Base-by-base conservation (phyloP, 2,888 invertebrate species). In the Griposia aprilina region DNA sequence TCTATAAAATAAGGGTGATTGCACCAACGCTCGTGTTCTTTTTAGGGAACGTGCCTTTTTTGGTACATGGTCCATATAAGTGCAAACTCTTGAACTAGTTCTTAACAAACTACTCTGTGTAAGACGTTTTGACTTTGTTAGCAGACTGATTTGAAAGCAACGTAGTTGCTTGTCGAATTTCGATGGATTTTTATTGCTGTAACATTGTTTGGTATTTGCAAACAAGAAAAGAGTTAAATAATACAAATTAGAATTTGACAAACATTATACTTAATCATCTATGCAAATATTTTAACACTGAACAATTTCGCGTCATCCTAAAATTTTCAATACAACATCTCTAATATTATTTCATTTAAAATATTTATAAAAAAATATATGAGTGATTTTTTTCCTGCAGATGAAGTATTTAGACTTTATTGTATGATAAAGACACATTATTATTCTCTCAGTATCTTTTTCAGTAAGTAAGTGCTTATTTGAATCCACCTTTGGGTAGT, bases 1-100 rank as follows among this genome's bases (percentile, higher is more conserved):
- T 85, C 93, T 91, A 94, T 96, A 95, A 95, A 95, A 93, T 91
- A 87, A 89, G 90, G 92, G 86, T 83, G 89, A 89, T 90, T 87
- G 87, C 90, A 80, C 86, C 76, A 77, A 84, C 80, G 74, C 78
- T 89, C 70, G 78, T 83, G 77, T 65, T 79, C 81, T 80, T 88
- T 84, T 89, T 82, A 83, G 71, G 80, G 80, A 63, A 80, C 83
- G 71, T 62, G 65, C 81, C 88, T 83, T 87, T 78, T 84, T 83
- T 76, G 78, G 77, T 66, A 81, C 81, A 67, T 78, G 74, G 62
- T 65, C 81, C 81, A 41, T 77, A 77, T 68, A 74, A 68, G 83
- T 65, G 75, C 75, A 71, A 73, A 85, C 71, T 76, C 81, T 82
- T 75, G 50, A 76, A 76, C 78, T 81, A 78, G 77, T 76, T 85